phyloP scores from a whole-genome alignment of 2,113 vertebrate genomes.

The Eclectus roratus region DNA sequence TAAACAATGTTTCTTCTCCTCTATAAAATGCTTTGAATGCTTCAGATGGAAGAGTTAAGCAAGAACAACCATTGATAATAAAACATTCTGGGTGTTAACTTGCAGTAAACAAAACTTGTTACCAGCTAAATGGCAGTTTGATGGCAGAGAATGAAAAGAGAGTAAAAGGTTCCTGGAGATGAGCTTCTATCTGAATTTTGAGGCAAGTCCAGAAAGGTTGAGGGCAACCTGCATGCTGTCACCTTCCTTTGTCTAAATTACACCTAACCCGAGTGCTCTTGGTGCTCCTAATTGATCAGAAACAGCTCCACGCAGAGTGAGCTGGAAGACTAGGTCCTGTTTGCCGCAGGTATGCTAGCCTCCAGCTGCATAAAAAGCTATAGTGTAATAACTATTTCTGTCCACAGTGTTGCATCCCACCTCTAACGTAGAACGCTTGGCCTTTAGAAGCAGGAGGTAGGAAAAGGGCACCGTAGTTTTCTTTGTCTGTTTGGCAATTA shows the following conservation, averaged over 20 bases:
- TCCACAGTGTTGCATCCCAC: not conserved
- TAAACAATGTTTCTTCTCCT: not conserved
- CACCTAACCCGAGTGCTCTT: not conserved
- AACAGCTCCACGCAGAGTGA: not conserved
- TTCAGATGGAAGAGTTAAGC: not conserved
- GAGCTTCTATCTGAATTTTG: not conserved
- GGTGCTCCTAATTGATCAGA: not conserved
- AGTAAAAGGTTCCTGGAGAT: not conserved
- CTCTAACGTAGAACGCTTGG: slow-evolving; percentile 63
- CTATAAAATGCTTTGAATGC: not conserved
- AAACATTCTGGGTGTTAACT: not conserved
- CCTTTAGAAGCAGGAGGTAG: slow-evolving; percentile 49
- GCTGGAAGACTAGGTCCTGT: not conserved
- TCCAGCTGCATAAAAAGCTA: not conserved
- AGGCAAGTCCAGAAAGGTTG: not conserved
- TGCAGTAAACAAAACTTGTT: not conserved
- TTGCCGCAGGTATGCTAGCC: not conserved
- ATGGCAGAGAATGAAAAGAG: not conserved
- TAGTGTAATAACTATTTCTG: not conserved
- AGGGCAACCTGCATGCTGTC: slow-evolving; percentile 17
- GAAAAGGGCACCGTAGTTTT: slow-evolving; percentile 60
- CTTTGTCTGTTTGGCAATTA: slow-evolving; percentile 86
- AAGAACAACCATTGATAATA: not conserved
- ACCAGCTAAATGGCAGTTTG: not conserved
- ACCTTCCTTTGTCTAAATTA: not conserved